Evolutionary conservation across 2,113 vertebrate species (phyloP).

Genomic region (Sigmodon hispidus): DNA sequence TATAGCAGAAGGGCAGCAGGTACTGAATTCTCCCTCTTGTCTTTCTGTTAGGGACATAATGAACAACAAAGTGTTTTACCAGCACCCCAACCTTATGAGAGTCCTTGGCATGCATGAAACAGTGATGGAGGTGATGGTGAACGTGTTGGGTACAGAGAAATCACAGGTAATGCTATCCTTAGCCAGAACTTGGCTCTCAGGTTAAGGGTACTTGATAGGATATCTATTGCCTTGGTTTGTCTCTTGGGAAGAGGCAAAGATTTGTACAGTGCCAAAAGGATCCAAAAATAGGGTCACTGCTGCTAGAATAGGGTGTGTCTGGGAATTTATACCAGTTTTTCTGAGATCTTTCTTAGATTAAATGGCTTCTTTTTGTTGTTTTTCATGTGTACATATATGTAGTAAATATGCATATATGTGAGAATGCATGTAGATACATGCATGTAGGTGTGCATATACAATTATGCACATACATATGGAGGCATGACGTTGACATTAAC

Average conservation of each 20-base stretch:
- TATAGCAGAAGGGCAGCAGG: neutral
- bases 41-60: conserved; percentile 93
- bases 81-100: conserved; percentile 98
- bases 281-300: too few species aligned
- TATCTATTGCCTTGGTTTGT: neutral
- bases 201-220: neutral
- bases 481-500: neutral
- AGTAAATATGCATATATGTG: neutral
- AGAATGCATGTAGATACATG: neutral
- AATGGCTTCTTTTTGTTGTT: neutral
- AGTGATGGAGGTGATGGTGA: conserved; percentile 99
- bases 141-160: conserved; percentile 95
- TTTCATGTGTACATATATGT: neutral
- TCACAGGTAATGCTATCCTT: conserved; percentile 91
- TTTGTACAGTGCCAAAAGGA: neutral
- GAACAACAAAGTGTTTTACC: conserved; percentile 99
- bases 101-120: conserved; percentile 99
- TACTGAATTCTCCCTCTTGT: conserved; percentile 22
- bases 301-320: neutral
- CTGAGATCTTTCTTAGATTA: neutral
- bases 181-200: neutral
- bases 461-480: neutral
- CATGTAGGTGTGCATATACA: neutral
- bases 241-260: neutral
- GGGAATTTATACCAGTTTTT: neutral